Percentiles rank a stretch among this genome's conserved stretches.
Conservation (phyloP, 1,140 invertebrate genomes). For the Lycorma delicatula region DNA sequence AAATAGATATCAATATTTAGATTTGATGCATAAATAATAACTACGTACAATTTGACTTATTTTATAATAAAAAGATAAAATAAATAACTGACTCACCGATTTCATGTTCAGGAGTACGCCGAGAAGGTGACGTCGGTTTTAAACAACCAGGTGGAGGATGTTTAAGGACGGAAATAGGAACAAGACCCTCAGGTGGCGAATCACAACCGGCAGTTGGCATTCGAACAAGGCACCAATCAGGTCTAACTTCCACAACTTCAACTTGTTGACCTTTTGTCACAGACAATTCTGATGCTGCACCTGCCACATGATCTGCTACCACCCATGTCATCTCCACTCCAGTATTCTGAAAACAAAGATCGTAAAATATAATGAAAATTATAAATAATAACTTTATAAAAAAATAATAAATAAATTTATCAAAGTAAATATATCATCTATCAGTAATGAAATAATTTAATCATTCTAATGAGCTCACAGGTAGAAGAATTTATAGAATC, state of each 20-base stretch:
- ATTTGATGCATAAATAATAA: no score
- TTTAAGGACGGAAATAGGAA: slow-evolving; percentile 73
- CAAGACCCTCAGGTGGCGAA: slow-evolving; percentile 63
- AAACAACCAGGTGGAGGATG: slow-evolving; percentile 45
- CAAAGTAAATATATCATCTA: no score
- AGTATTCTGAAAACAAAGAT: no score
- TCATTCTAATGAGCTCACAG: no score
- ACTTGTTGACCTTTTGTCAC: slow-evolving; percentile 85
- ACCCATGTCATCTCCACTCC: slow-evolving; percentile 81
- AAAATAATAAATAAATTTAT: no score
- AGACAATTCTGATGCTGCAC: slow-evolving; percentile 58
- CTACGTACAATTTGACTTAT: no score
- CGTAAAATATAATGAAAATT: no score
- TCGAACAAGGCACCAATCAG: slow-evolving; percentile 55
- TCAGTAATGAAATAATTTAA: no score
- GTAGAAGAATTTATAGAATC: no score
- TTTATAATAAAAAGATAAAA: no score
- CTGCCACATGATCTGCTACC: slow-evolving; percentile 66
- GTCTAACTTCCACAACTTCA: slow-evolving; percentile 70
- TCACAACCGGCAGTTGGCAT: slow-evolving; percentile 46
- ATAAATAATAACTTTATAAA: no score
- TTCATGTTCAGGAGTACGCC: slow-evolving; percentile 35
- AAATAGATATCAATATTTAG: no score
- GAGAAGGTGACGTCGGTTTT: slow-evolving; percentile 49
- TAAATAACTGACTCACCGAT: slow-evolving; percentile 30